These are phyloP conservation scores for Hydropsyche betteni DNA, from an alignment of 2,888 invertebrate genomes.

Conservation along the genomic window DNA sequence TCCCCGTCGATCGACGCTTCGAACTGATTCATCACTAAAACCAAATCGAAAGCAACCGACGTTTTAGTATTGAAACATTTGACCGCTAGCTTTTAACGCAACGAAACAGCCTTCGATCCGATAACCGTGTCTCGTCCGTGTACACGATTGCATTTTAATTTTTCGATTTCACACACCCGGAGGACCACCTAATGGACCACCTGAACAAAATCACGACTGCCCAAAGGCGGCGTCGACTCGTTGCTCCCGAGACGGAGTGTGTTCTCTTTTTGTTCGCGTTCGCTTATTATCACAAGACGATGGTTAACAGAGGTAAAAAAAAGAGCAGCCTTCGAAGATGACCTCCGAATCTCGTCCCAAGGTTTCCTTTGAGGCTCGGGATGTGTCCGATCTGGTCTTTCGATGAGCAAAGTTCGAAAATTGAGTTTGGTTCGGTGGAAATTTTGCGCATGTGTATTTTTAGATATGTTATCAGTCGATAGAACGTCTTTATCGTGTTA, in stretches of 20 bases:
- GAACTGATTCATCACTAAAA: too few relatives aligned
- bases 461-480: too few relatives aligned
- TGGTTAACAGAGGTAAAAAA: background rate
- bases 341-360: slow-evolving; percentile 7
- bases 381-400: background rate
- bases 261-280: slow-evolving; percentile 9
- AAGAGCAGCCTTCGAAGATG: background rate
- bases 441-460: too few relatives aligned
- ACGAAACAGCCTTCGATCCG: slow-evolving; percentile 21
- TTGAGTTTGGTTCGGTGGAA: background rate
- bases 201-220: slow-evolving; percentile 49
- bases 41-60: too few relatives aligned
- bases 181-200: slow-evolving; percentile 42
- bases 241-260: slow-evolving; percentile 34
- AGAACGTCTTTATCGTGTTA: too few relatives aligned
- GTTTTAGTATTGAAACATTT: too few relatives aligned
- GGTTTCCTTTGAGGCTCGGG: background rate
- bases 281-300: slow-evolving; percentile 2
- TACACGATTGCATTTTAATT: slow-evolving; percentile 24
- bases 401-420: background rate
- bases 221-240: slow-evolving; percentile 38
- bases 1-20: too few relatives aligned
- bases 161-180: background rate
- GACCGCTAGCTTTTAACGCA: too few relatives aligned
- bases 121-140: slow-evolving; percentile 15